These are phyloP conservation scores for Cantharis rustica DNA, from an alignment of 2,888 invertebrate species.

Conservation along the genomic window DNA sequence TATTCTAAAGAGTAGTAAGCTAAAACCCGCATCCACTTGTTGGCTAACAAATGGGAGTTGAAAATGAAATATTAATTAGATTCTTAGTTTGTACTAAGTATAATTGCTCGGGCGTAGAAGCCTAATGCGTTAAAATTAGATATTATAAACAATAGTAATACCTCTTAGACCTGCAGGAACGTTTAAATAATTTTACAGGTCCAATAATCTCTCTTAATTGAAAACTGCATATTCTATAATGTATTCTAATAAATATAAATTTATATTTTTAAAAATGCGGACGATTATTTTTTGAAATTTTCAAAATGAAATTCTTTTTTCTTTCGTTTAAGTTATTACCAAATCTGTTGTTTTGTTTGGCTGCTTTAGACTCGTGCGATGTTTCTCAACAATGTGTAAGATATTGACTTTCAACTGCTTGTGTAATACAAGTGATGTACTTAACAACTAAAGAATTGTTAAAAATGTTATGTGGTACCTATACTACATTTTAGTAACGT, in stretches of 20 bases:
- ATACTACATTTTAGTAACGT: background rate
- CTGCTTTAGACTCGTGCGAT: background rate
- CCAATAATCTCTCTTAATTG: background rate
- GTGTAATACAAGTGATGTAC: background rate
- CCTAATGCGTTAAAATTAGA: background rate
- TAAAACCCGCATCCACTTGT: background rate
- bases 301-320: background rate
- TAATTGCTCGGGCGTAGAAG: background rate
- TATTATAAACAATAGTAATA: background rate
- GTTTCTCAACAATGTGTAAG: background rate
- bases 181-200: background rate
- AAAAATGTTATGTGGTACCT: background rate
- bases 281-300: no score
- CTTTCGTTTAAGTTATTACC: background rate
- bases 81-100: no score
- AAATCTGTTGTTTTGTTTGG: background rate
- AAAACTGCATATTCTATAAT: background rate
- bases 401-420: background rate
- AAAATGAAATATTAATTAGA: background rate
- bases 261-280: background rate
- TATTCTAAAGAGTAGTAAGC: background rate
- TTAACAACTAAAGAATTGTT: background rate
- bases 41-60: background rate
- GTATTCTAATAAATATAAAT: background rate
- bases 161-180: background rate